Conservation (phyloP, 2,797 vertebrate genomes). For the Sebastes vulpes region DNA sequence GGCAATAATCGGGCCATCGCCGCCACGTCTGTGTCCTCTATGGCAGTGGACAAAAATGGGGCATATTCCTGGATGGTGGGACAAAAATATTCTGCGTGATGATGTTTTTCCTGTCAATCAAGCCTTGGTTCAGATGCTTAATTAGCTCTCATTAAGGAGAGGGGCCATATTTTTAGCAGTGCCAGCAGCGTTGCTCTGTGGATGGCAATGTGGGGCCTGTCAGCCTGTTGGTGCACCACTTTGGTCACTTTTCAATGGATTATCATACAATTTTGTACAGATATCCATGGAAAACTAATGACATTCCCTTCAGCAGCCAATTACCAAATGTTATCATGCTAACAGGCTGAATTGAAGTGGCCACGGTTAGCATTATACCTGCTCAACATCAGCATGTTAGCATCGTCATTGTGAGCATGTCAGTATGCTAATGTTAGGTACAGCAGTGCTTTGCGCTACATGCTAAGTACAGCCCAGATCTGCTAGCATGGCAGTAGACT, state of each 20-base stretch:
- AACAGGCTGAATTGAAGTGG: background rate
- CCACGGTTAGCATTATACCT: background rate
- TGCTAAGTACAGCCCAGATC: background rate
- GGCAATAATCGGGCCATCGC: slow-evolving; percentile 26
- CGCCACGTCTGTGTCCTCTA: slow-evolving; percentile 33
- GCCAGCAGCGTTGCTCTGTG: background rate
- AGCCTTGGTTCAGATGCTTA: slow-evolving; percentile 56
- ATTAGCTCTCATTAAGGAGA: slow-evolving; percentile 60
- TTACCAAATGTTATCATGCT: background rate
- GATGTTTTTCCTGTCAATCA: slow-evolving; percentile 64
- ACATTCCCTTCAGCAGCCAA: background rate
- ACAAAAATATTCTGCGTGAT: slow-evolving; percentile 42
- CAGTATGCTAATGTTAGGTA: background rate
- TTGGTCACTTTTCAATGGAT: background rate
- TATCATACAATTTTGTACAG: background rate
- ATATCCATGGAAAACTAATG: background rate
- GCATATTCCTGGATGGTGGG: slow-evolving; percentile 15
- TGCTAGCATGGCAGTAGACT: background rate
- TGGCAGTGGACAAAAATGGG: slow-evolving; percentile 4
- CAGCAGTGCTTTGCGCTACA: background rate
- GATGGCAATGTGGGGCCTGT: background rate
- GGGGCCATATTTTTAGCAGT: background rate
- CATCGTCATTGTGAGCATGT: background rate
- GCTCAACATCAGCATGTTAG: background rate
- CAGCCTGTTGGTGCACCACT: background rate